Base-by-base conservation (phyloP, 2,888 invertebrate genomes). In the Thalpophila matura region DNA sequence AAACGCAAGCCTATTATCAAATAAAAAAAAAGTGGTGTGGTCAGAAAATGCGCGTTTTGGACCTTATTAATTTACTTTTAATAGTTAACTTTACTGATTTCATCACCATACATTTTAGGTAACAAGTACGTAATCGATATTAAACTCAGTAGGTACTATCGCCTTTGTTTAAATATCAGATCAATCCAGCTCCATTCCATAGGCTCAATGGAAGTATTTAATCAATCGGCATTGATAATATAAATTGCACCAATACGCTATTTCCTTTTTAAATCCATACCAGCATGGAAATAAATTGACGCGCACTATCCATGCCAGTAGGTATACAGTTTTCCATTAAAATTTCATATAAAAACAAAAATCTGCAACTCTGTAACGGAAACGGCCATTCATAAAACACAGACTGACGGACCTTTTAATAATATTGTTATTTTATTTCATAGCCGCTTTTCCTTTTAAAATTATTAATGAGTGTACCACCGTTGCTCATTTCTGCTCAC, bases 381-480 rank as follows among this genome's bases (percentile, higher is more conserved):
- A 77, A 77, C 42, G 50, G 45, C 62, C 57, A 61, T 76, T 77
- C 77, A 75, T 73, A 75, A 80, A 79, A 73, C 58, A 75, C 65
- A 56, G 38, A 63, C 77, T 46, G 75, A 64, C 66, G 67, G 72
- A 79, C 76, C 76, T 77, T 80, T 80, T 84, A 80, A 80, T 83
- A 81, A 78, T 77, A 81, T 80, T 80, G 79, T 82, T 77, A 83
- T 84, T 81, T 78, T 78, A 77, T 77, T 80, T 76, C 66, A 66
- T 50, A 72, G 75, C 59, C 26, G 60, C 42, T 61, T 77, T 81
- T 73, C 68, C 77, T 78, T 82, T 77, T 56, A 61, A 54, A 66
- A 81, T 80, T 82, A 78, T 84, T 81, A 84, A 85, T 80, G 66
- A 77, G 53, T 63, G 29, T 59, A 61, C 59, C 42, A 60, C 12